A percentile compares a stretch with the other conserved stretches of the same genome.
Conservation (phyloP, 1,140 invertebrate species). For the Aphis gossypii region DNA sequence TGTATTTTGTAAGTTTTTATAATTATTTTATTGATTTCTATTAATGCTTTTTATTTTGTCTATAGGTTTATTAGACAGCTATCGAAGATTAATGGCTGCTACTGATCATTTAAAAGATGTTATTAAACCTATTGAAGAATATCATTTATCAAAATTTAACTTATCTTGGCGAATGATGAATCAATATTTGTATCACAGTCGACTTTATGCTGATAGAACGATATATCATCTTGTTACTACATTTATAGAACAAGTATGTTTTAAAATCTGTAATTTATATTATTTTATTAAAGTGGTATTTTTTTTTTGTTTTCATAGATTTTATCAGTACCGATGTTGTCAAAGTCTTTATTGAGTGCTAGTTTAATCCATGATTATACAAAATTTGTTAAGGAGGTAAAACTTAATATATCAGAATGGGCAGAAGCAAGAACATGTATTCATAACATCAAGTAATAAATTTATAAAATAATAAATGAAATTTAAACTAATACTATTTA, state of each 20-base stretch:
- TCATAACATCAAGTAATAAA: slow-evolving; percentile 45
- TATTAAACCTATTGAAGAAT: slow-evolving; percentile 68
- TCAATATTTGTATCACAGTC: slow-evolving; percentile 72
- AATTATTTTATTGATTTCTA: slow-evolving; percentile 58
- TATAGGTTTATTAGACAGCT: slow-evolving; percentile 70
- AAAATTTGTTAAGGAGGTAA: slow-evolving; percentile 52
- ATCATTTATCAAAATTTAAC: slow-evolving; percentile 69
- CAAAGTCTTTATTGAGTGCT: slow-evolving; percentile 39
- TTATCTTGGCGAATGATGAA: slow-evolving; percentile 73
- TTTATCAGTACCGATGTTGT: slow-evolving; percentile 47
- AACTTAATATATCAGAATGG: slow-evolving; percentile 48
- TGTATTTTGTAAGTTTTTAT: slow-evolving; percentile 66
- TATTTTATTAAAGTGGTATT: not conserved
- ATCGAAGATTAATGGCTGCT: slow-evolving; percentile 69
- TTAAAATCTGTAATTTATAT: not conserved
- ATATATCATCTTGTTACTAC: slow-evolving; percentile 70
- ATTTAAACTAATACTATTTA: not conserved
- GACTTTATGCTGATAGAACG: slow-evolving; percentile 71
- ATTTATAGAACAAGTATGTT: slow-evolving; percentile 68
- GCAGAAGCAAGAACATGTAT: slow-evolving; percentile 48
- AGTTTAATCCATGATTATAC: slow-evolving; percentile 49
- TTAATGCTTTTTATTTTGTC: not conserved
- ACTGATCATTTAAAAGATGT: slow-evolving; percentile 68
- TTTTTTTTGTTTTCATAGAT: slow-evolving; percentile 20
- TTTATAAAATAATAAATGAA: not conserved